Evolutionary conservation across 1,140 invertebrate species (phyloP), one percentile per base, ranked within the genome.

Genomic region (Schlechtendalia chinensis): DNA sequence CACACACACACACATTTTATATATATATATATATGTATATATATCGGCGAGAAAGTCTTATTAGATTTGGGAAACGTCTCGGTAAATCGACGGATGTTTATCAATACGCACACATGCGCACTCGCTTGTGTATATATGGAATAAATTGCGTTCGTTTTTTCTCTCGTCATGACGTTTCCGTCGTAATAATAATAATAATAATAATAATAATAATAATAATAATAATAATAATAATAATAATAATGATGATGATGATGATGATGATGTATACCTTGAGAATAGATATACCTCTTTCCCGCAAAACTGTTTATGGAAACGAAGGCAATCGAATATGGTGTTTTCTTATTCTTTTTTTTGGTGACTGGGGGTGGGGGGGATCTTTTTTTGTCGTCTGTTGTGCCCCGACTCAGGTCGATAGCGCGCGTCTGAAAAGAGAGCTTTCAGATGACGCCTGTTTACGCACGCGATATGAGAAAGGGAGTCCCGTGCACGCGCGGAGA

Each of bases 261-360:
- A n/a, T 72, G 50, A 72, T 72, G 69, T 53, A 72, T 72, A 72
- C 69, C 24, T 54, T 14, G 39, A 69, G 24, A 53, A 53, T 29
- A 50, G 65, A 72, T 54, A 54, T 53, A 54, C 24, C 10, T 72
- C 29, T 72, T 54, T 17, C 54, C 53, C 19, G 14, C 56, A 79
- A 61, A 79, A 79, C 75, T 79, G 56, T 79, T 79, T 63, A 79
- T 79, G 75, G 58, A 61, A 79, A 79, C 58, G 58, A 79, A 79
- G 56, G 56, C 58, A 79, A 79, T 79, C 61, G 22, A 61, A 59
- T n/a, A n/a, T 22, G 58, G 22, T 50, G 69, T 72, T 72, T 72
- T 32, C 11, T 71, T 53, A 53, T 29, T 50, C 22, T 47, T 24
- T 29, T 69, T 58, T 29, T 5, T 59, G n/a, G n/a, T n/a, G n/a